phyloP scores from a whole-genome alignment of 2,113 vertebrate genomes.

The Sterna hirundo region DNA sequence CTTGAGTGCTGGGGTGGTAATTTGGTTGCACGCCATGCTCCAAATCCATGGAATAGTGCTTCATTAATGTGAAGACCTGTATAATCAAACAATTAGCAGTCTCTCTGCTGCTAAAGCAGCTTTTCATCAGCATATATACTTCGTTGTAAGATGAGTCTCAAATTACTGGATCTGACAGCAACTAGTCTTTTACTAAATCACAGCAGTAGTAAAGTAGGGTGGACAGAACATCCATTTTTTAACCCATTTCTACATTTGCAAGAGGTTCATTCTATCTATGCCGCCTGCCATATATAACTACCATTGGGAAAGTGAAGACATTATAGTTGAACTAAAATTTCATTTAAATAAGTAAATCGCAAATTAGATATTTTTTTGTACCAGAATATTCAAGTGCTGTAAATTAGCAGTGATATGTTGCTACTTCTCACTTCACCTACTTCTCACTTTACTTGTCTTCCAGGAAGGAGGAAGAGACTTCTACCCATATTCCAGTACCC shows the following conservation, averaged over 20 bases:
- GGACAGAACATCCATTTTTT: slow-evolving; percentile 17
- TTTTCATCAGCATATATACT: slow-evolving; percentile 92
- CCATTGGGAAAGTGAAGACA: background rate
- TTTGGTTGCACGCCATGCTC: slow-evolving; percentile 96
- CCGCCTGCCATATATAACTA: background rate
- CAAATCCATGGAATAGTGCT: slow-evolving; percentile 95
- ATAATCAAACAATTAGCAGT: slow-evolving; percentile 99
- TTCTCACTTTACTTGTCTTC: background rate
- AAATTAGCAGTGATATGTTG: background rate
- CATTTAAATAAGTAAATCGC: background rate
- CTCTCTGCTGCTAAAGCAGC: slow-evolving; percentile 86
- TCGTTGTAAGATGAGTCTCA: slow-evolving; percentile 79
- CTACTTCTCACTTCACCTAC: background rate
- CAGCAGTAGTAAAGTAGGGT: slow-evolving; percentile 19
- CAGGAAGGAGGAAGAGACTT: background rate
- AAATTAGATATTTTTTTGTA: background rate
- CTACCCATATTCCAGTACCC: accelerated
- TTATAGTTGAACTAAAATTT: background rate
- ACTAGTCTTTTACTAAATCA: slow-evolving; percentile 62
- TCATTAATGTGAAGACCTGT: slow-evolving; percentile 99
- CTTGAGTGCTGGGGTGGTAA: slow-evolving; percentile 97
- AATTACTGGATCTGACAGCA: slow-evolving; percentile 76
- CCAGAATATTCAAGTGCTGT: background rate
- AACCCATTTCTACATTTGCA: background rate
- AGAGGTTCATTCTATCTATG: background rate